Evolutionary conservation across 2,113 vertebrate species (phyloP).

Genomic region (Fulmarus glacialis): DNA sequence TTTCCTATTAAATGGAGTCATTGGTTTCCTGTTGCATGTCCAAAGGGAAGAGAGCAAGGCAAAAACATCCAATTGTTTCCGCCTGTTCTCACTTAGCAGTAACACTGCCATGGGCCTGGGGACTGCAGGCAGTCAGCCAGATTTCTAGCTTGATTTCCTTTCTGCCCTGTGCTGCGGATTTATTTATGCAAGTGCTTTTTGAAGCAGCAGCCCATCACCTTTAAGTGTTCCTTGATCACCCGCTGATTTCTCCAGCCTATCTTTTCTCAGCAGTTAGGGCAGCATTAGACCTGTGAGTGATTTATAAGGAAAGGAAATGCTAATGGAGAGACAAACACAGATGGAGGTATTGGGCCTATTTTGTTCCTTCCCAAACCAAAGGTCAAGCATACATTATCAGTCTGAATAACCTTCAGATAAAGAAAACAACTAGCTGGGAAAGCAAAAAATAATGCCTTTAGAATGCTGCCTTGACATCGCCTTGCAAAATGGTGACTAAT

Average conservation of each 20-base stretch:
- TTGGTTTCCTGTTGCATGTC: neutral
- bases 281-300: neutral
- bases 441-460: neutral
- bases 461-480: neutral
- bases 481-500: neutral
- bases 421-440: neutral
- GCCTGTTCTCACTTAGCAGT: neutral
- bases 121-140: neutral
- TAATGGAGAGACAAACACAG: neutral
- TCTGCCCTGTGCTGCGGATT: neutral
- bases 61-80: neutral
- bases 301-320: neutral
- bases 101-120: rapidly evolving
- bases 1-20: neutral
- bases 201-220: slow-evolving; percentile 40
- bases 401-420: neutral
- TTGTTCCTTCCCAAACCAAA: slow-evolving; percentile 17
- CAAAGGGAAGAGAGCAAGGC: neutral
- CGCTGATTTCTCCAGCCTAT: neutral
- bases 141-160: slow-evolving; percentile 5
- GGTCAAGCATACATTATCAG: neutral
- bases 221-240: slow-evolving; percentile 46
- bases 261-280: neutral
- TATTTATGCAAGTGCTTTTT: slow-evolving; percentile 49
- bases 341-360: neutral